phyloP scores from a whole-genome alignment of 2,888 invertebrate species.

The Achlya flavicornis region DNA sequence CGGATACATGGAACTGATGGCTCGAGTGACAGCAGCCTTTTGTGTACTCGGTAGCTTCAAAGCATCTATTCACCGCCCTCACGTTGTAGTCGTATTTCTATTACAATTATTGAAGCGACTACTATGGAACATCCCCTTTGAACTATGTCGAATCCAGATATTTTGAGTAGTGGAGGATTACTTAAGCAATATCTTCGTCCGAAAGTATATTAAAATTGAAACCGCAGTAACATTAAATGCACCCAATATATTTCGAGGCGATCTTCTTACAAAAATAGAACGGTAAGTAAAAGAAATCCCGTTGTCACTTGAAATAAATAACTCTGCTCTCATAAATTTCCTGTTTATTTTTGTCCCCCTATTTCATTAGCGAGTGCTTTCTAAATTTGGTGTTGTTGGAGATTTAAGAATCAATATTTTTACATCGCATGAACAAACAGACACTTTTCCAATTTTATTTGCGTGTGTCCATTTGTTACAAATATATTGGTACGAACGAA shows the following conservation, averaged over 20 bases:
- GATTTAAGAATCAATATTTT: slow-evolving; percentile 43
- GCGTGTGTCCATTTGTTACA: too few species aligned
- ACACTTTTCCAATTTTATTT: too few species aligned
- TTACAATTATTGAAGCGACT: slow-evolving; percentile 3
- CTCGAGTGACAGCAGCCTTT: slow-evolving; percentile 41
- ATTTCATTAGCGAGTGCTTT: slow-evolving; percentile 44
- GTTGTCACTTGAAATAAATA: slow-evolving; percentile 77
- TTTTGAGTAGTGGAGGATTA: not conserved
- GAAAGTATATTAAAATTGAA: not conserved
- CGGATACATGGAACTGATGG: slow-evolving; percentile 42
- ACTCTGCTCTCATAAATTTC: slow-evolving; percentile 69
- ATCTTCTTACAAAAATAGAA: slow-evolving; percentile 50
- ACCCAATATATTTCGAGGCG: slow-evolving; percentile 11
- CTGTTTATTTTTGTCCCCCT: slow-evolving; percentile 74
- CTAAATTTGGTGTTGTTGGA: slow-evolving; percentile 55
- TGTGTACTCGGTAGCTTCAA: slow-evolving; percentile 43
- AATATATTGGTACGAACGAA: not conserved
- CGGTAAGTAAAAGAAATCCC: slow-evolving; percentile 66
- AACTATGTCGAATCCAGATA: not conserved
- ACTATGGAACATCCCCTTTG: not conserved
- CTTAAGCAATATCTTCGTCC: too few species aligned
- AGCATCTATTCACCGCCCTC: slow-evolving; percentile 44
- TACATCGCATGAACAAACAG: not conserved
- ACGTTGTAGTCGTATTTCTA: slow-evolving; percentile 13
- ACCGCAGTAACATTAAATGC: slow-evolving; percentile 14